Base-by-base conservation (phyloP, 2,797 vertebrate species). In the Columba guinea region DNA sequence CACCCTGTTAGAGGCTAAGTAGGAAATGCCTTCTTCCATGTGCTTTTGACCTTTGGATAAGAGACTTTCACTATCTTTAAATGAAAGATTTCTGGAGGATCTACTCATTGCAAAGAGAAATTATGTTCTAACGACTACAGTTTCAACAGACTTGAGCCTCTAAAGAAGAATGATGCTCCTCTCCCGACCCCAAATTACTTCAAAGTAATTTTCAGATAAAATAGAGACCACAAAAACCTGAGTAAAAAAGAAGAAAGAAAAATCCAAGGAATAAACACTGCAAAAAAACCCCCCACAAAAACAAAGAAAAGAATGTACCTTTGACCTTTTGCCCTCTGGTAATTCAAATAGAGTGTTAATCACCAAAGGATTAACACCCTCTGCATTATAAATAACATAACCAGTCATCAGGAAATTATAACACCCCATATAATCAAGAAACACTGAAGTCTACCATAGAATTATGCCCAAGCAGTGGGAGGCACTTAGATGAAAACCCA, bases 291-390 rank as follows among this genome's bases (percentile, higher is more conserved):
- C 0, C 8, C 7, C 12, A 17, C 15, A 44, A 44, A 44, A 44
- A 44, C 73, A 56, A 62, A 84, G 89, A 90, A 94, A 85, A 90
- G 27, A 87, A 30, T 7, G 49, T 55, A 63, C 23, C 62, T 94
- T 81, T 96, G 87, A 97, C 95, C 93, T 86, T 94, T 81, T 96
- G 87, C 97, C 95, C 93, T 84, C 30, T 46, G 53, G 70, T 93
- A 92, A 94, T 89, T 76, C 92, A 83, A 89, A 94, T 26, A 90
- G 64, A 64, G 90, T 94, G 83, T 80, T 94, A 78, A 96, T 93
- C 89, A 91, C 94, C 79, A 56, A 68, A 96, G 89, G 95, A 97
- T 95, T 96, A 97, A 94, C 91, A 96, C 73, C 39, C 74, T 67
- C 62, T 30, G 44, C 86, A 91, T 96, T 88, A 91, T 80, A 95